Evolutionary conservation across 2,797 vertebrate genomes (phyloP), one percentile per base, ranked within the genome.

Genomic region (Melopsittacus undulatus): DNA sequence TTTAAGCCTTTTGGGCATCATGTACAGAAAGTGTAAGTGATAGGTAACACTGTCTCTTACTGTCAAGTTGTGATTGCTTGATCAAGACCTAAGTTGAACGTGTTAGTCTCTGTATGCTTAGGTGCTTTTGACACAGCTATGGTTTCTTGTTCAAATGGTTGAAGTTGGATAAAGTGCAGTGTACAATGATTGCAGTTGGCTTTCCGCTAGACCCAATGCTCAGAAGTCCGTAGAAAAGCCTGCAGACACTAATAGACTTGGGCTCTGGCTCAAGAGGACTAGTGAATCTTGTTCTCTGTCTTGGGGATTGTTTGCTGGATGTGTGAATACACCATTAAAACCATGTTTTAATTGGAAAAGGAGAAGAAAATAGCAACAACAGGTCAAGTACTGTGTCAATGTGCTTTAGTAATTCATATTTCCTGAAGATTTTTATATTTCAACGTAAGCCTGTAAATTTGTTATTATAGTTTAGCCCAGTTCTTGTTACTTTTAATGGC

Each of bases 401-500:
- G 29, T 63, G 18, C 32, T 80, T 57, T 49, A 51, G 54, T 66
- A 88, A 36, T 83, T 88, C 88, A 29, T 26, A 45, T n/a, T 42
- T 61, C 13, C 62, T 83, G 51, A 79, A 78, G 26, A 54, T 70
- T 36, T 87, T 49, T 48, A 36, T 74, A 57, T 68, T 93, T 92
- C 85, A 91, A 72, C 17, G 18, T 43, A 46, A 74, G 27, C 62
- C 42, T 59, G 22, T 83, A 87, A 32, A 75, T 91, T 70, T 88
- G 36, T 91, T 92, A 49, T 54, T 70, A 84, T 83, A 72, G 18
- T 80, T 80, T 78, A 92, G 68, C 76, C 68, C n/a, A 38, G 7
- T 91, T 93, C 73, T 84, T 83, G 26, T 34, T 95, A 80, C 42
- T 72, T 87, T 83, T 92, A 80, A 74, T 82, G 70, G 32, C 51